Evolutionary conservation across 2,113 vertebrate species (phyloP), one percentile per base, ranked within the genome.

Genomic region (Pseudopodoces humilis): DNA sequence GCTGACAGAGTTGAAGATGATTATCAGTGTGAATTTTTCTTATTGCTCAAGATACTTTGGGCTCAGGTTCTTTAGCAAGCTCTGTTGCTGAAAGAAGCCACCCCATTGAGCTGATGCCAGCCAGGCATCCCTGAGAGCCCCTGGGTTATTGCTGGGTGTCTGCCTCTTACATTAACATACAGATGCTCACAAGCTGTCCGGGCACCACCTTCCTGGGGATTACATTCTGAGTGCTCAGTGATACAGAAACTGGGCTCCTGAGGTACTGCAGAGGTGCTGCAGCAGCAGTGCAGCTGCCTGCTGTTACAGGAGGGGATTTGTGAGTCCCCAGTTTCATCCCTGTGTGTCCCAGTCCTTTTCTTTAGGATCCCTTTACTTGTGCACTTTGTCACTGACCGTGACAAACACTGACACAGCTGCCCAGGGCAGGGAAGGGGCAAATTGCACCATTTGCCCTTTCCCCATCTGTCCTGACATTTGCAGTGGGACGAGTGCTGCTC

Each of bases 401-500:
- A 15, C 50, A 52, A 72, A 11, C 68, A 16, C 18, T 20, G 60
- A 39, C 60, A 59, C 7, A 12, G 60, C 69, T 59, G 60, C 60
- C 68, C 77, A 39, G 68, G 77, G 27, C 59, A 58, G 37, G 58
- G 59, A 50, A 58, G 50, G 50, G 24, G 68, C 50, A 44, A 28
- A 72, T 19, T 6, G 28, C 76, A 27, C 52, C 7, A 0, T 15
- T 13, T 72, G 37, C 37, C 49, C 60, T 59, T 72, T 65, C 58
- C 43, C 43, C 8, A 0, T 11, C 28, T 55, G 65, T 11, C 20
- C 47, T 13, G 10, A 5, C 2, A 13, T 14, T 23, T 8, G 21
- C 25, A 25, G 65, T 3, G 11, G 58, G 53, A 31, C 0, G 0
- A 43, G 67, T 1, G 43, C 59, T 72, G 59, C 43, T 72, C 6